A percentile compares a stretch with the other conserved stretches of the same genome.
These are phyloP conservation scores for Trogon surrucura DNA, from an alignment of 2,113 vertebrate species.

Conservation along the genomic window DNA sequence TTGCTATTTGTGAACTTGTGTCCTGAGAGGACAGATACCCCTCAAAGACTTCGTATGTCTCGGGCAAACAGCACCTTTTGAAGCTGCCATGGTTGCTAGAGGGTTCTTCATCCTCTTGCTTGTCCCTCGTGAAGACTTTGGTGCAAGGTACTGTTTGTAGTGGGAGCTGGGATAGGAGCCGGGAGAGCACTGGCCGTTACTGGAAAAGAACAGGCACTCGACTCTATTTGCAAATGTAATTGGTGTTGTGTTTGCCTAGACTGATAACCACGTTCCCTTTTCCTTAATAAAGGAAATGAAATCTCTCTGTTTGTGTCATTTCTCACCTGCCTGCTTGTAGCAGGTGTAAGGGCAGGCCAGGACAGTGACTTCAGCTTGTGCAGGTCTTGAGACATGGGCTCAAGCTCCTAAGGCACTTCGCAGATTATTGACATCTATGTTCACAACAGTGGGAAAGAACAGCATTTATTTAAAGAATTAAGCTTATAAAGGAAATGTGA, in stretches of 20 bases:
- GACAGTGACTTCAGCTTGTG: neutral
- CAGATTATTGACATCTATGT: neutral
- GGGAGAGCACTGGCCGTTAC: neutral
- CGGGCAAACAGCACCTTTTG: neutral
- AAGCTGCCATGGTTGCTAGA: neutral
- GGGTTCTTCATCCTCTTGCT: neutral
- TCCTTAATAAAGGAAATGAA: neutral
- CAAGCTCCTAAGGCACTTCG: neutral
- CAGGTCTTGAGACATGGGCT: neutral
- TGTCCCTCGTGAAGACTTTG: neutral
- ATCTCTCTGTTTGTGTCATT: accelerated
- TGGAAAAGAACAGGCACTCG: neutral
- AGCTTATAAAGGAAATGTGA: neutral
- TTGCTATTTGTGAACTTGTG: neutral
- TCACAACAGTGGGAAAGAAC: neutral
- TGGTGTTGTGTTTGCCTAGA: neutral
- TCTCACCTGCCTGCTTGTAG: neutral
- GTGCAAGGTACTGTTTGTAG: accelerated
- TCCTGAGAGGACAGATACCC: neutral
- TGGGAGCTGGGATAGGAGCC: neutral
- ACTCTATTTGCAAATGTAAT: neutral
- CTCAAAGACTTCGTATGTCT: accelerated
- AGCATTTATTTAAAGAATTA: neutral
- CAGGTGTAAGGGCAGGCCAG: neutral
- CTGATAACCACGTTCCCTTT: neutral